Evolutionary conservation across 2,113 vertebrate species (phyloP).

Genomic region (Lycocorax pyrrhopterus): DNA sequence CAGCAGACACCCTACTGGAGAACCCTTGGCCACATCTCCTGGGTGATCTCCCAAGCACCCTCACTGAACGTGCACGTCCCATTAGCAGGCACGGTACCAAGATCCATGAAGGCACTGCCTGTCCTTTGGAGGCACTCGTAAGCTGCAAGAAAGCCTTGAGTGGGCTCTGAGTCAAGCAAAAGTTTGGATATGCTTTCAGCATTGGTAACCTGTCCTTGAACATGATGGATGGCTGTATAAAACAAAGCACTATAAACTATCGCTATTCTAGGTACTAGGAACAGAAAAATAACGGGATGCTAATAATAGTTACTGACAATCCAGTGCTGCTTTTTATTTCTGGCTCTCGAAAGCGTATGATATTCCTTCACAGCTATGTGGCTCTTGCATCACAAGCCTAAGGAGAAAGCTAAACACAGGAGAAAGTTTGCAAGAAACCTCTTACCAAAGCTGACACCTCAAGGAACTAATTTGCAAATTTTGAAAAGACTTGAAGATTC

Average conservation of each 20-base stretch:
- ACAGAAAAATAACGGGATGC: neutral
- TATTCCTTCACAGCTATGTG: neutral
- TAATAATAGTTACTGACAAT: conserved; percentile 12
- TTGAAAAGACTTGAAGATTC: neutral
- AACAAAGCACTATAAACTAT: neutral
- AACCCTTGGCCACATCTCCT: neutral
- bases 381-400: neutral
- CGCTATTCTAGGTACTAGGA: neutral
- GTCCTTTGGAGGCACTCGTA: neutral
- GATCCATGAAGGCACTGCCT: neutral
- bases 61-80: neutral
- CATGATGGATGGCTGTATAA: neutral
- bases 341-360: neutral
- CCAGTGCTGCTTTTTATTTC: neutral
- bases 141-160: neutral
- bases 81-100: accelerated
- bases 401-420: neutral
- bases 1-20: neutral
- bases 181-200: neutral
- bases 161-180: neutral
- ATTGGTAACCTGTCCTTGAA: neutral
- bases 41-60: neutral
- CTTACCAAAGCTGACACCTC: neutral
- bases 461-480: conserved; percentile 11
- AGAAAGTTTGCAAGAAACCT: neutral